Base-by-base conservation (phyloP, 1,140 invertebrate genomes). In the Cyclina sinensis region DNA sequence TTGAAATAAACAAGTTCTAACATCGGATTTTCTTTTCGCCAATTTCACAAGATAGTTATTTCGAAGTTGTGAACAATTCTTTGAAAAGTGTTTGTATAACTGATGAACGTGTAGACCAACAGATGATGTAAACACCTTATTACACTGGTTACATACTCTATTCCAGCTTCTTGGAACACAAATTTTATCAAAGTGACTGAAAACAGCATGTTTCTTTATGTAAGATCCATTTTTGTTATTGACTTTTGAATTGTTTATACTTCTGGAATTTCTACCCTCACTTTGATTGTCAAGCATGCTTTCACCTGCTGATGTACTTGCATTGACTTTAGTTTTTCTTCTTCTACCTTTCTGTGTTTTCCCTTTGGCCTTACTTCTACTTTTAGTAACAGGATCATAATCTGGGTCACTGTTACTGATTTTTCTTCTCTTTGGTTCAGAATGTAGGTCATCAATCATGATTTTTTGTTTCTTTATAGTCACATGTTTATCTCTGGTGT, bases 201-300 rank as follows among this genome's bases (percentile, higher is more conserved):
- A 3, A 27, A 12, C 65, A 14, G 1, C 5, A 18, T n/a, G 35
- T 70, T 5, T 39, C 35, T 37, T 70, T 21, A 14, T 70, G 1
- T 70, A 14, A 0, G 9, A 18, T 27, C 65, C 65, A 70, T 16
- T 27, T 37, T 11, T 37, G 32, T 37, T 70, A 18, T 70, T 16
- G 37, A 70, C 37, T 37, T 70, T 70, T 1, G 65, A 70, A 39
- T 70, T 70, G 35, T 70, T 35, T 27, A 70, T 70, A 21, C 32
- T 35, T 37, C 9, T 16, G 1, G 37, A 37, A 70, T 37, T 70
- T 37, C 32, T 35, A 27, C 65, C 14, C 12, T 70, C 37, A 14
- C 27, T 37, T 4, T 35, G 16, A 30, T 32, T 27, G 18, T 7
- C n/a, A 18, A 35, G n/a, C 5, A 65, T 5, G 7, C 11, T 65